A percentile compares a stretch with the other conserved stretches of the same genome.
phyloP scores from a whole-genome alignment of 1,140 invertebrate genomes.

The Cylas formicarius region DNA sequence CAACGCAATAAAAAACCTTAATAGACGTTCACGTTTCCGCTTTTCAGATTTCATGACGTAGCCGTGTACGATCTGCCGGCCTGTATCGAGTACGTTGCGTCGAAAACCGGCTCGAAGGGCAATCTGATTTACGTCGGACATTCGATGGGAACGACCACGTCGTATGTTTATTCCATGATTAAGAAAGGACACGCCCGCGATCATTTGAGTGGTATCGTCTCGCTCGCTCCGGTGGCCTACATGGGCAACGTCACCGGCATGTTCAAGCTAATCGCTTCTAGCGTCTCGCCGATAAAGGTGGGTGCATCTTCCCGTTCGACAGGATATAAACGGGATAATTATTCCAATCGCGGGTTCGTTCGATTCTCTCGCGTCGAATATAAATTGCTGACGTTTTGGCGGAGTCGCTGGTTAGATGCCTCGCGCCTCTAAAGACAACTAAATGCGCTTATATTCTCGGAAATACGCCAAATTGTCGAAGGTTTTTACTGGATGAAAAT shows the following conservation, averaged over 20 bases:
- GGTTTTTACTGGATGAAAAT: too few species aligned
- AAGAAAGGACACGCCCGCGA: slow-evolving; percentile 40
- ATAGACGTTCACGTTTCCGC: neutral
- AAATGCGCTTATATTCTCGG: too few species aligned
- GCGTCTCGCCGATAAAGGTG: slow-evolving; percentile 4
- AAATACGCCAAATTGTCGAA: too few species aligned
- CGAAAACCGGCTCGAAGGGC: slow-evolving; percentile 43
- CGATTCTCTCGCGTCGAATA: too few species aligned
- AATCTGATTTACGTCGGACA: slow-evolving; percentile 46
- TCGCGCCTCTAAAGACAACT: too few species aligned
- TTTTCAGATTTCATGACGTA: slow-evolving; percentile 49
- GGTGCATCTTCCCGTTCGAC: neutral
- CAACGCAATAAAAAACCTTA: neutral
- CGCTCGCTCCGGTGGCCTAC: slow-evolving; percentile 66
- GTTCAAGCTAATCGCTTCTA: slow-evolving; percentile 15
- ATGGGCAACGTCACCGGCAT: slow-evolving; percentile 51
- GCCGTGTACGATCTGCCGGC: slow-evolving; percentile 51
- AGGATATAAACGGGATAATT: neutral
- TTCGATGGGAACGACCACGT: slow-evolving; percentile 54
- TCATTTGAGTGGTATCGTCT: slow-evolving; percentile 47
- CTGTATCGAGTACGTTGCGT: slow-evolving; percentile 46
- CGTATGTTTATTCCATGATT: slow-evolving; percentile 37
- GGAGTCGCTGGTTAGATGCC: too few species aligned
- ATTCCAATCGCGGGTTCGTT: too few species aligned
- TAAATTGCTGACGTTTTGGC: too few species aligned